Conservation (phyloP, 2,888 invertebrate genomes). For the Phortica magna region DNA sequence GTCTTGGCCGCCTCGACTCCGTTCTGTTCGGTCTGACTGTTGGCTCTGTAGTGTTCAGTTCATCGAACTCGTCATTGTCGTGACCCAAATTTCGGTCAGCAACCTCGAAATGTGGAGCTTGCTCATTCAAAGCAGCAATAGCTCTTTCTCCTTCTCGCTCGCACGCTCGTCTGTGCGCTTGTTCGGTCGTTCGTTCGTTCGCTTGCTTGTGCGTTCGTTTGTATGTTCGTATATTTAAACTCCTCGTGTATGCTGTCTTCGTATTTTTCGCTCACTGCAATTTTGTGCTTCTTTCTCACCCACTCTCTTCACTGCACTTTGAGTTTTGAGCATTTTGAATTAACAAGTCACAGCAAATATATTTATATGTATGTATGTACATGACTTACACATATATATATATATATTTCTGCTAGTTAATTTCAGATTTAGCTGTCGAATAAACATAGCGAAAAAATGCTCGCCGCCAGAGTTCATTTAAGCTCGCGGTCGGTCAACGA, state of each 20-base stretch:
- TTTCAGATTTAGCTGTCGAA: slow-evolving; percentile 8
- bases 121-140: slow-evolving; percentile 23
- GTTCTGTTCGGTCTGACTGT: neutral
- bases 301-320: slow-evolving; percentile 22
- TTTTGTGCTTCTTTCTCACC: neutral
- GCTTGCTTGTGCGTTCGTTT: slow-evolving; percentile 27
- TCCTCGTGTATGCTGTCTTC: neutral
- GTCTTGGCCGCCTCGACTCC: slow-evolving; percentile 43
- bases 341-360: neutral
- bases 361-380: neutral
- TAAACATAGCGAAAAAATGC: slow-evolving; percentile 11
- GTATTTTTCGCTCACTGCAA: neutral
- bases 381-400: neutral
- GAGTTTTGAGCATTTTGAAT: slow-evolving; percentile 48
- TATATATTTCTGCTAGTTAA: neutral
- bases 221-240: slow-evolving; percentile 32
- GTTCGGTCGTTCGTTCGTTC: slow-evolving; percentile 29
- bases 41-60: slow-evolving; percentile 68
- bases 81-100: slow-evolving; percentile 78
- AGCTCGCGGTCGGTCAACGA: slow-evolving; percentile 75
- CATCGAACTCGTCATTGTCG: slow-evolving; percentile 79
- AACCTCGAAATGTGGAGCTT: slow-evolving; percentile 78
- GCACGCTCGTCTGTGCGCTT: slow-evolving; percentile 35
- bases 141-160: neutral
- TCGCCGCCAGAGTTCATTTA: slow-evolving; percentile 64